Evolutionary conservation across 2,113 vertebrate genomes (phyloP).

Genomic region (Caloenas nicobarica): DNA sequence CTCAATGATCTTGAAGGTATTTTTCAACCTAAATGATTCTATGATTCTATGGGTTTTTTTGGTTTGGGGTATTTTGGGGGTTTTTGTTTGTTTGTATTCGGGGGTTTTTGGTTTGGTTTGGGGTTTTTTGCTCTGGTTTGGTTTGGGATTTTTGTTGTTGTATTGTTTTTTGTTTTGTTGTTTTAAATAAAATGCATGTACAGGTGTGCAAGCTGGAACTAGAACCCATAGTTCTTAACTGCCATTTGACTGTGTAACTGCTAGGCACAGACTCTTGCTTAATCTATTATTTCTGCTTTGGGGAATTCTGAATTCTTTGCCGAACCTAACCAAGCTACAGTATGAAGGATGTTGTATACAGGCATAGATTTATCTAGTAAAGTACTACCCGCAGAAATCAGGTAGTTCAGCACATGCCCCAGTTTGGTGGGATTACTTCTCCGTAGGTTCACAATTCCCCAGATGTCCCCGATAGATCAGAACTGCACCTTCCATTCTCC

Average conservation of each 20-base stretch:
- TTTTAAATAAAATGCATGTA: not conserved
- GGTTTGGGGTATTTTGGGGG: not conserved
- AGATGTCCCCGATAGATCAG: not conserved
- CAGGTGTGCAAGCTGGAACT: not conserved
- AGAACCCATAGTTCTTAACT: not conserved
- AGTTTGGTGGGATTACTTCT: not conserved
- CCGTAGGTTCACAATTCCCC: not conserved
- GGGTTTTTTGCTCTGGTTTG: too few species aligned
- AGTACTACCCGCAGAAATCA: not conserved
- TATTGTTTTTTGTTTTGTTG: not conserved
- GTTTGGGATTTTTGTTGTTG: too few species aligned
- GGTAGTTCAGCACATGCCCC: not conserved
- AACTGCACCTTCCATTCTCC: not conserved
- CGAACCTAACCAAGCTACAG: not conserved
- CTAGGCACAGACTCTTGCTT: not conserved
- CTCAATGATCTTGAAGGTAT: not conserved
- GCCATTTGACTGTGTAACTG: not conserved
- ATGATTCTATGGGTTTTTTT: not conserved
- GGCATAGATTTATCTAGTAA: not conserved
- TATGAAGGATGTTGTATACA: not conserved
- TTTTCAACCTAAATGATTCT: not conserved
- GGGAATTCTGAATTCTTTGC: not conserved
- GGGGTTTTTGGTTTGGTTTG: too few species aligned
- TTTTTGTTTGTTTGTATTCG: not conserved
- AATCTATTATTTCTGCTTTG: not conserved